Evolutionary conservation across 2,113 vertebrate species (phyloP).

Genomic region (Apodemus speciosus): DNA sequence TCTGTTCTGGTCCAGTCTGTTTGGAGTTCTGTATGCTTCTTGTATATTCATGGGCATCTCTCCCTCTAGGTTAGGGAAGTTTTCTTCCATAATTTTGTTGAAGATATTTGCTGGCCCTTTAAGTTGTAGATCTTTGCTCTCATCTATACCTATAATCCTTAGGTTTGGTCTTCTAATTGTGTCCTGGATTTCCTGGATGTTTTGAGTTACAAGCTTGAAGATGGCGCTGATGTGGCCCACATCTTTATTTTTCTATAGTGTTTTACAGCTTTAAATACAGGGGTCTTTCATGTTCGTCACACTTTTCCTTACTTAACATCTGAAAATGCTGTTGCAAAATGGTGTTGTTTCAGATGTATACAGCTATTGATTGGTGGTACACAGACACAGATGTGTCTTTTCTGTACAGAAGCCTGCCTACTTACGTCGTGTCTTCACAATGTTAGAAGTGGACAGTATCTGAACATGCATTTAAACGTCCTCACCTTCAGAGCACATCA

Average conservation of each 20-base stretch:
- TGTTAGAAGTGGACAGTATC: neutral
- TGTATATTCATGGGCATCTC: too few species aligned
- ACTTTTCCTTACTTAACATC: neutral
- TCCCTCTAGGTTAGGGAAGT: too few species aligned
- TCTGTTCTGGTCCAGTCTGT: too few species aligned
- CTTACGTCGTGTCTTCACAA: neutral
- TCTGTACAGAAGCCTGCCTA: neutral
- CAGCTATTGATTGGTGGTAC: neutral
- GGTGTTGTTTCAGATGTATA: conserved; percentile 1
- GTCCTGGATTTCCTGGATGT: too few species aligned
- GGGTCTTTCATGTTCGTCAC: neutral
- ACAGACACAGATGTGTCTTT: conserved; percentile 8
- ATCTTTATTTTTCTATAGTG: neutral
- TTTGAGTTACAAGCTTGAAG: too few species aligned
- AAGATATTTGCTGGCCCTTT: too few species aligned
- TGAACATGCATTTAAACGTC: neutral
- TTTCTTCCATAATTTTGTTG: too few species aligned
- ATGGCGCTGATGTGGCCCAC: too few species aligned
- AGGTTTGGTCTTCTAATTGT: too few species aligned
- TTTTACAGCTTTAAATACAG: neutral
- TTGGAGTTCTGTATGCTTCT: too few species aligned
- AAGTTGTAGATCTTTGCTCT: too few species aligned
- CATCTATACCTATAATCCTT: too few species aligned
- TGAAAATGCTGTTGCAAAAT: neutral
- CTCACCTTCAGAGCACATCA: neutral